These are phyloP conservation scores for Decapterus maruadsi DNA, from an alignment of 2,797 vertebrate genomes.

Conservation along the genomic window DNA sequence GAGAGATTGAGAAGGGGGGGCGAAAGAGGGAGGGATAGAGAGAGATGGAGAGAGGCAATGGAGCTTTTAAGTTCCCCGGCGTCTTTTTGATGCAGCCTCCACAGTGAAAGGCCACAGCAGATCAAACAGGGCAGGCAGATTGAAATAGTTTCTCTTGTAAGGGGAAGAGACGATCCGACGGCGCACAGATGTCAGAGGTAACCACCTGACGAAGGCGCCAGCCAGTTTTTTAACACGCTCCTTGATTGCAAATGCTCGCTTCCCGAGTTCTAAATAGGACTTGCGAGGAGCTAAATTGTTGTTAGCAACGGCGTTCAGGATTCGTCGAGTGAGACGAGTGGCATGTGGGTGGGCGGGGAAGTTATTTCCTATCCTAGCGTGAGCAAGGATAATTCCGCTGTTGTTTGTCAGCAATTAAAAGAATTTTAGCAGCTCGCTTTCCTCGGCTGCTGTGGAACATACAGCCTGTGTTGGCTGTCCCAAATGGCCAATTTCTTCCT, in stretches of 20 bases:
- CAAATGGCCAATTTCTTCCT: conserved; percentile 81
- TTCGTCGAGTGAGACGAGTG: conserved; percentile 39
- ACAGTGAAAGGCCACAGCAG: conserved; percentile 61
- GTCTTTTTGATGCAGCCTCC: conserved; percentile 67
- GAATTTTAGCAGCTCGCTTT: conserved; percentile 72
- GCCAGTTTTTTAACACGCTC: conserved; percentile 11
- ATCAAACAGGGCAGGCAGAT: conserved; percentile 68
- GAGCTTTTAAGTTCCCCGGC: conserved; percentile 59
- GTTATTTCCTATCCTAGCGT: conserved; percentile 47
- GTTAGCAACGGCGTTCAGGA: conserved; percentile 14
- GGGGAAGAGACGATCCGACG: conserved; percentile 19
- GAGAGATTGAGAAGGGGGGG: neutral
- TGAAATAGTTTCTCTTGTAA: conserved; percentile 61
- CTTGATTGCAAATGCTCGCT: conserved; percentile 39
- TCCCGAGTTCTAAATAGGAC: conserved; percentile 47
- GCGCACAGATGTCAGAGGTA: conserved; percentile 53
- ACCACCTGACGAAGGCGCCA: conserved; percentile 42
- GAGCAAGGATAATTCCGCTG: conserved; percentile 64
- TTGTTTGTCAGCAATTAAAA: conserved; percentile 82
- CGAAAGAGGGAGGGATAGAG: neutral
- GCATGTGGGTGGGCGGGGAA: conserved; percentile 17
- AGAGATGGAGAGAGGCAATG: neutral
- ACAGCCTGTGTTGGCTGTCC: conserved; percentile 73
- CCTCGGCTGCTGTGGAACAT: conserved; percentile 61
- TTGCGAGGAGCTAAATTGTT: conserved; percentile 43